Base-by-base conservation (phyloP, 2,888 invertebrate species). In the Epicampocera succincta region DNA sequence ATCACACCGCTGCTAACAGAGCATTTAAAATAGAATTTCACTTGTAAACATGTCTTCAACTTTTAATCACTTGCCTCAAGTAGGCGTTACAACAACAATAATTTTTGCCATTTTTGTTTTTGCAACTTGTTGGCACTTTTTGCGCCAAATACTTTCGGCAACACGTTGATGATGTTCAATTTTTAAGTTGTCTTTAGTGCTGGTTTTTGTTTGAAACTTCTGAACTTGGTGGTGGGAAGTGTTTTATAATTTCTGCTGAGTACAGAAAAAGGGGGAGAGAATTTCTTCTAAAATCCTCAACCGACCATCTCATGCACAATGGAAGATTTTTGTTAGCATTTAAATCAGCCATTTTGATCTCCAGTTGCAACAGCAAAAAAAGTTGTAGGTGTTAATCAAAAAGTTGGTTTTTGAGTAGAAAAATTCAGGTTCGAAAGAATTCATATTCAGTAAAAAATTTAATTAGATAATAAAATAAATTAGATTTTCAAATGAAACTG, bases 1-100 rank as follows among this genome's bases (percentile, higher is more conserved):
- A 72, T 72, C 69, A 76, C 52, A 52, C n/a, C 17, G 33, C 21
- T 29, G 15, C 63, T 17, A 84, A 85, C 85, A 85, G 86, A 86
- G 50, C 77, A 78, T 79, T 73, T 83, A 74, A 80, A 80, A 83
- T 69, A 73, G 80, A 80, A 80, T 80, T 80, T 68, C 84, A 83
- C 83, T 78, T 84, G 80, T 77, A 77, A 80, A 69, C 79, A 84
- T 68, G 84, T 50, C 58, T 63, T 52, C 73, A 80, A 56, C 74
- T 44, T 79, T 75, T 68, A 65, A 81, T 83, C 84, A 75, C 72
- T 65, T 77, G 80, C 84, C 74, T 80, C 83, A 75, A 72, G 81
- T 77, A 76, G 75, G 83, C 84, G 78, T 60, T 82, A 78, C 78
- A 78, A 19, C 66, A 65, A 79, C 80, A 83, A 48, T 54, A 83